A percentile compares a stretch with the other conserved stretches of the same genome.
Evolutionary conservation across 2,888 invertebrate species (phyloP).

Genomic region (Tubulanus polymorphus): DNA sequence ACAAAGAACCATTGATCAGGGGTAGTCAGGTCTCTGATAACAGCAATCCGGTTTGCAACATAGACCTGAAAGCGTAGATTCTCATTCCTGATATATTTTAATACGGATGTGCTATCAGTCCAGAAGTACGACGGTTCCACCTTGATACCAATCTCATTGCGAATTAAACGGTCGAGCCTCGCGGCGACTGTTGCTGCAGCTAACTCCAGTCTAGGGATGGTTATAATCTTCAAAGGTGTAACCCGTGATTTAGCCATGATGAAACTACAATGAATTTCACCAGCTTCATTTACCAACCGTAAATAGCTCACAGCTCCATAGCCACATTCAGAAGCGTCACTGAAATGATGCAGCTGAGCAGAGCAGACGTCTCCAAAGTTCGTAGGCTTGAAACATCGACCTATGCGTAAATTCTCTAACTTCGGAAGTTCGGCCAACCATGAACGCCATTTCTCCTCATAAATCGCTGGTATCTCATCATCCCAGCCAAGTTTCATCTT

Average conservation of each 20-base stretch:
- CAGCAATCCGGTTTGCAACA: too few relatives aligned
- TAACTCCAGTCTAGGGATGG: slow-evolving; percentile 4
- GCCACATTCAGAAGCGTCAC: slow-evolving; percentile 6
- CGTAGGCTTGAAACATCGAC: not conserved
- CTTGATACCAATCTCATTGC: too few relatives aligned
- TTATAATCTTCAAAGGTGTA: slow-evolving; percentile 1
- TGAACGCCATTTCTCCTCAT: not conserved
- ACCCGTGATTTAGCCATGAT: slow-evolving; percentile 3
- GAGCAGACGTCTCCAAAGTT: not conserved
- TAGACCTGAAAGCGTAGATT: too few relatives aligned
- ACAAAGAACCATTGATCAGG: too few relatives aligned
- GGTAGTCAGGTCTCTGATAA: too few relatives aligned
- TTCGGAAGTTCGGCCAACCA: not conserved
- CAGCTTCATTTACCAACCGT: not conserved
- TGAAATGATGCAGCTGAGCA: slow-evolving; percentile 5
- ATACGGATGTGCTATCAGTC: too few relatives aligned
- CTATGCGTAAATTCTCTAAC: not conserved
- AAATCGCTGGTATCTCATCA: slow-evolving; percentile 2
- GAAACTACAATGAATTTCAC: slow-evolving; percentile 1
- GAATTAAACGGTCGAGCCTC: not conserved
- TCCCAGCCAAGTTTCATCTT: slow-evolving; percentile 1
- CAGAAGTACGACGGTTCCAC: too few relatives aligned
- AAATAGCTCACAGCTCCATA: slow-evolving; percentile 5
- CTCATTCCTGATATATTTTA: not conserved
- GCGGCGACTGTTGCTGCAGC: not conserved